Percentiles rank a stretch among this genome's conserved stretches.
These are phyloP conservation scores for Cavia aperea DNA, from an alignment of 2,113 vertebrate species.

Conservation along the genomic window DNA sequence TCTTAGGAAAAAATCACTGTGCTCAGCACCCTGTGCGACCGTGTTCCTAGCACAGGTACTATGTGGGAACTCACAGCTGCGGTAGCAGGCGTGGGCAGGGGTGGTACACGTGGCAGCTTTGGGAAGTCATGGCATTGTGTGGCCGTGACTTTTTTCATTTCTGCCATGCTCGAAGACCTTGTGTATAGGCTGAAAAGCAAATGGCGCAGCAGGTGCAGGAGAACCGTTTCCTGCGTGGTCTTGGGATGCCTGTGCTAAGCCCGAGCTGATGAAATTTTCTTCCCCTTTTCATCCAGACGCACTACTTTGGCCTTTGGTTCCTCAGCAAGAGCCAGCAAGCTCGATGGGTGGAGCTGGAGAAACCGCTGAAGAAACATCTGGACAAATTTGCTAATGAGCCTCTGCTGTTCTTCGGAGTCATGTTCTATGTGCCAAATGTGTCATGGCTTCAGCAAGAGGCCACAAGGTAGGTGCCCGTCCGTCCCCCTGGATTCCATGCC, in stretches of 20 bases:
- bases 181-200: neutral
- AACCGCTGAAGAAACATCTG: constrained; percentile 97
- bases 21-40: too few relatives aligned
- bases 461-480: constrained; percentile 83
- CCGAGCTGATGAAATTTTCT: constrained; percentile 41
- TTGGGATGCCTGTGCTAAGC: neutral
- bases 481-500: neutral
- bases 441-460: constrained; percentile 91
- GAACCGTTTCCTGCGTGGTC: neutral
- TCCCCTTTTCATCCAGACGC: constrained; percentile 80
- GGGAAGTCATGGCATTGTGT: accelerated
- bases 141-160: neutral
- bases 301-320: constrained; percentile 96
- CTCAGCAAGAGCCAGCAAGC: constrained; percentile 90
- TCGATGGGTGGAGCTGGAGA: constrained; percentile 98
- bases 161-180: neutral
- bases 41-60: neutral
- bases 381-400: constrained; percentile 97
- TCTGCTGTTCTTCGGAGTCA: constrained; percentile 95
- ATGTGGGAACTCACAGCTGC: accelerated
- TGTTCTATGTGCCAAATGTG: constrained; percentile 96
- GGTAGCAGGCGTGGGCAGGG: accelerated
- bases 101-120: neutral
- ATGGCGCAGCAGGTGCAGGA: accelerated
- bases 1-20: neutral